Evolutionary conservation across 2,113 vertebrate genomes (phyloP), one percentile per base, ranked within the genome.

Genomic region (Sapajus apella): DNA sequence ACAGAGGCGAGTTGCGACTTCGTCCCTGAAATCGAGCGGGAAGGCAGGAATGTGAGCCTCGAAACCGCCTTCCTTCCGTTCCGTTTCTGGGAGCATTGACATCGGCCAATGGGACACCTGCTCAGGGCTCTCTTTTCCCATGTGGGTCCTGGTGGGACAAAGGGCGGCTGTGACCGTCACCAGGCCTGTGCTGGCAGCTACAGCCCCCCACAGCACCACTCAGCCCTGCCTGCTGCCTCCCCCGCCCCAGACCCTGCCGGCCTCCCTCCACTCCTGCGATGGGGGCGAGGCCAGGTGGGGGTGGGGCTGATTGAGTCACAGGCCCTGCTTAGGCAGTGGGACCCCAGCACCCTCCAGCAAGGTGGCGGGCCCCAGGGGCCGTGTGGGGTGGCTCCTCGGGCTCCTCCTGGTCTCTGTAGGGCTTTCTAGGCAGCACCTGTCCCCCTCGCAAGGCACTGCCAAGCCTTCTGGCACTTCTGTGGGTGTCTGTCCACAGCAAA

Each of bases 1-100:
- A 45, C 2, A 7, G 27, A 14, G 95, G 68, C 88, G 77, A 97
- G 97, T 82, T 27, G 88, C 93, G 96, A 68, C 97, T 82, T 90
- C 17, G 0, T 35, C 11, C 95, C 94, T 52, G 76, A 37, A 50
- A 52, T 12, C 43, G 2, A 75, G 58, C 32, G 0, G 82, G 32
- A 52, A 21, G 72, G 37, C 85, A 91, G 96, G 97, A 97, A 97
- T 91, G 97, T 8, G 82, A 12, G 75, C 75, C 43, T 35, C 4
- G 1, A 66, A 40, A 66, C 50, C 85, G 3, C n/a, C 37, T 35
- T 23, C 66, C 32, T 52, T 61, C 85, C 0, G 0, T 5, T 0
- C 32, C 5, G 0, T 55, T 35, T 72, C 73, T 27, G 75, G 58
- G 37, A 17, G 91, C 85, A 17, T 18, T 14, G 66, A 8, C 0